Evolutionary conservation across 2,888 invertebrate genomes (phyloP), one percentile per base, ranked within the genome.

Genomic region (Monoplex corrugatus): DNA sequence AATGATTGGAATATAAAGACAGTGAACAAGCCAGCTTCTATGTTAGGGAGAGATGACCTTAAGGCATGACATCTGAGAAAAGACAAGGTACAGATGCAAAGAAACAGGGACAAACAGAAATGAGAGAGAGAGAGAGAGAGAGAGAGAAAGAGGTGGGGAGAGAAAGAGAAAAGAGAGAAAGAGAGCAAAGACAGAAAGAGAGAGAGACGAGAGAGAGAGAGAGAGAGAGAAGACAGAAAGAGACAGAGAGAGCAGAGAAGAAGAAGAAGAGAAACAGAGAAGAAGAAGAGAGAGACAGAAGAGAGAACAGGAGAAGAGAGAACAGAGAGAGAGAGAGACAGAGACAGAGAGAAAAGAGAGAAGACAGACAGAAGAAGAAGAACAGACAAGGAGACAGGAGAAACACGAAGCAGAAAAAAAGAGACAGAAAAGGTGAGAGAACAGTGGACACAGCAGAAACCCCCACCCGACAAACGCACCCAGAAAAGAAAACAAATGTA

Each of bases 221-320:
- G 45, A 82, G n/a, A 82, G 40, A 44, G 44, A n/a, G 40, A 89
- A 89, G 78, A 82, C 8, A 82, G 82, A 2, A 19, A 82, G 82
- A 82, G 43, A 43, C 8, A 28, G 28, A 28, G 82, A 57, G 57
- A 57, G 57, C 13, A 23, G 23, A 23, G 2, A 23, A 57, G 57
- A 57, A 23, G 23, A 0, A 57, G 57, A 57, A 0, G 23, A 23
- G 23, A 0, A 57, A 23, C 13, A 0, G 23, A 23, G 23, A 0
- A 57, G 57, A 57, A 0, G 23, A 23, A 57, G 1, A 57, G 57
- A 57, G 1, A 57, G 57, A 57, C 1, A 57, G 57, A 57, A 0
- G n/a, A 57, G 1, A 57, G n/a, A n/a, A n/a, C n/a, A n/a, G n/a
- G n/a, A n/a, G n/a, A n/a, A n/a, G n/a, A n/a, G n/a, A n/a, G n/a